phyloP scores from a whole-genome alignment of 2,113 vertebrate genomes.

The Leptocoma aspasia region DNA sequence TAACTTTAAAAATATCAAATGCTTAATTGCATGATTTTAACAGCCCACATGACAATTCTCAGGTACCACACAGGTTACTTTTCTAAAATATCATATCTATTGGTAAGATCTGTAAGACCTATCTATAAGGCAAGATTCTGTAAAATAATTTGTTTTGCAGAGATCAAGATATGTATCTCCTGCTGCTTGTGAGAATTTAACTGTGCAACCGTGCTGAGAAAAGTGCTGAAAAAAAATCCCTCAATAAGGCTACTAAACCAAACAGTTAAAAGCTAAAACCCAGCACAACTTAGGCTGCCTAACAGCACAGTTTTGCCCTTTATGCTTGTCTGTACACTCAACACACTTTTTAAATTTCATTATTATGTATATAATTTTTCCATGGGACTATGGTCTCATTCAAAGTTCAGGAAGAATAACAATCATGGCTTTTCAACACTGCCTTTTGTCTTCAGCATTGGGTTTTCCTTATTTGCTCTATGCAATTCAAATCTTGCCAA shows the following conservation, averaged over 20 bases:
- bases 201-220: not conserved
- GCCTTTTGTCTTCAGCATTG: not conserved
- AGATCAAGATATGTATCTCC: not conserved
- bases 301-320: not conserved
- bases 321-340: not conserved
- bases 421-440: not conserved
- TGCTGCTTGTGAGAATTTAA: not conserved
- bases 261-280: not conserved
- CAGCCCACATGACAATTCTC: not conserved
- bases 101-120: too few species aligned
- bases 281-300: not conserved
- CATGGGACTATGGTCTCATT: not conserved
- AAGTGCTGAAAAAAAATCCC: too few species aligned
- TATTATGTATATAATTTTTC: not conserved
- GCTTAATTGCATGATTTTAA: not conserved
- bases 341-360: not conserved
- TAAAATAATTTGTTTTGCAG: not conserved
- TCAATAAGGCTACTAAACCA: not conserved
- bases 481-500: not conserved
- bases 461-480: not conserved
- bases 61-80: not conserved
- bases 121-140: not conserved
- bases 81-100: not conserved
- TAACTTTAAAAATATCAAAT: not conserved
- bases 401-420: not conserved